Conservation (phyloP, 2,113 vertebrate genomes). For the Pachyramphus minor region DNA sequence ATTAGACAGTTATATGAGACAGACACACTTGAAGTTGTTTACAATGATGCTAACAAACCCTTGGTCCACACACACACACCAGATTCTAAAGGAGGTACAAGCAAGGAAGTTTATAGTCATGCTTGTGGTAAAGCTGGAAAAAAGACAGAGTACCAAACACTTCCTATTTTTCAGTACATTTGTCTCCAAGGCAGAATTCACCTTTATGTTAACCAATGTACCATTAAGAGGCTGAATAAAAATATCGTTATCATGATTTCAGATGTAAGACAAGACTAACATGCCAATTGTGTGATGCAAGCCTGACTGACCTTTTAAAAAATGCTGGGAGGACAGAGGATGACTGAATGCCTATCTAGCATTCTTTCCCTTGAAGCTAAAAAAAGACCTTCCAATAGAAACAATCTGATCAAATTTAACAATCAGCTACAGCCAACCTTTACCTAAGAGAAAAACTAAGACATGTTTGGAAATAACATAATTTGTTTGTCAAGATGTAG, state of each 20-base stretch:
- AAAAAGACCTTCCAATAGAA: not conserved
- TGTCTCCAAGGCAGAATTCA: not conserved
- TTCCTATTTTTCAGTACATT: not conserved
- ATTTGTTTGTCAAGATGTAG: not conserved
- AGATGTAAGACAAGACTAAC: not conserved
- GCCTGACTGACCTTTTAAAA: not conserved
- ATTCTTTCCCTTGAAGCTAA: not conserved
- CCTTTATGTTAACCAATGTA: not conserved
- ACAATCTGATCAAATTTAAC: not conserved
- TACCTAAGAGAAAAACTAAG: not conserved
- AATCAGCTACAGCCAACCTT: not conserved
- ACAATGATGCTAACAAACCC: not conserved
- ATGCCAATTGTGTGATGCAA: not conserved
- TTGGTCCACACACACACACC: fast-evolving
- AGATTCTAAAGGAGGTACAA: not conserved
- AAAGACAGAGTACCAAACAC: not conserved
- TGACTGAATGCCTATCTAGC: not conserved
- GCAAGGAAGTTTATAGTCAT: not conserved
- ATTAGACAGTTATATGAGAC: not conserved
- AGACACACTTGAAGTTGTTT: not conserved
- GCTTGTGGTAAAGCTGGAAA: not conserved
- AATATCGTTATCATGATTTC: not conserved
- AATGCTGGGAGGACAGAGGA: not conserved
- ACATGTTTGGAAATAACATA: not conserved
- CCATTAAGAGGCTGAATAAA: not conserved